A percentile compares a stretch with the other conserved stretches of the same genome.
These are phyloP conservation scores for Phalacrocorax aristotelis DNA, from an alignment of 2,113 vertebrate genomes.

Conservation along the genomic window DNA sequence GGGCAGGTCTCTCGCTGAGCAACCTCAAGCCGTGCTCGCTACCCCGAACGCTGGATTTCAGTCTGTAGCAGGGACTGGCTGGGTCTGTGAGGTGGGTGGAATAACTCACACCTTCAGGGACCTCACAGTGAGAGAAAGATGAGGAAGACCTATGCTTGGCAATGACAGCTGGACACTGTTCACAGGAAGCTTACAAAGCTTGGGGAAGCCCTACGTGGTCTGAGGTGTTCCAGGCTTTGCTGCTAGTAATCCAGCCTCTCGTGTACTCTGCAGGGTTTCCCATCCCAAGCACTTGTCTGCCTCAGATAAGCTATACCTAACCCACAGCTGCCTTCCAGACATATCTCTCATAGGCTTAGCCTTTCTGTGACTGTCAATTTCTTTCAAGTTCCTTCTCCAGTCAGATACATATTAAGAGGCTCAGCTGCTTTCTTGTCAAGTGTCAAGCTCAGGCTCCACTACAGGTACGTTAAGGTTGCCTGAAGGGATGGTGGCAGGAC, in stretches of 20 bases:
- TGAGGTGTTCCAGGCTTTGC: background rate
- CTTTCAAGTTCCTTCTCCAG: background rate
- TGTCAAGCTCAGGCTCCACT: background rate
- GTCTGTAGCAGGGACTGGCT: background rate
- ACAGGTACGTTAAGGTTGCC: background rate
- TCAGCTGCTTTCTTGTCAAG: background rate
- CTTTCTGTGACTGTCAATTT: background rate
- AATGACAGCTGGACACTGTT: background rate
- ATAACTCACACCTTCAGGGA: background rate
- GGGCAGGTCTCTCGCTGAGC: background rate
- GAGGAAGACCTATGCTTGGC: background rate
- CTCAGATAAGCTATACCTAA: background rate
- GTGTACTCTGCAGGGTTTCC: background rate
- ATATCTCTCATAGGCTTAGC: background rate
- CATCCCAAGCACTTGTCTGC: background rate
- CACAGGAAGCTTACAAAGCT: background rate
- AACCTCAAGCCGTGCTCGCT: background rate
- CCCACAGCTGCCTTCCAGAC: background rate
- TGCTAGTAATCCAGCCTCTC: background rate
- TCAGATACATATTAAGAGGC: background rate
- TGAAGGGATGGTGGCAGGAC: background rate
- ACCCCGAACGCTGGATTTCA: background rate
- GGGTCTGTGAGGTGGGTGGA: background rate
- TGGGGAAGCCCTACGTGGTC: background rate
- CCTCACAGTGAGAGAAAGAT: background rate